Evolutionary conservation across 2,797 vertebrate genomes (phyloP).

Genomic region (Pogoniulus pusillus): DNA sequence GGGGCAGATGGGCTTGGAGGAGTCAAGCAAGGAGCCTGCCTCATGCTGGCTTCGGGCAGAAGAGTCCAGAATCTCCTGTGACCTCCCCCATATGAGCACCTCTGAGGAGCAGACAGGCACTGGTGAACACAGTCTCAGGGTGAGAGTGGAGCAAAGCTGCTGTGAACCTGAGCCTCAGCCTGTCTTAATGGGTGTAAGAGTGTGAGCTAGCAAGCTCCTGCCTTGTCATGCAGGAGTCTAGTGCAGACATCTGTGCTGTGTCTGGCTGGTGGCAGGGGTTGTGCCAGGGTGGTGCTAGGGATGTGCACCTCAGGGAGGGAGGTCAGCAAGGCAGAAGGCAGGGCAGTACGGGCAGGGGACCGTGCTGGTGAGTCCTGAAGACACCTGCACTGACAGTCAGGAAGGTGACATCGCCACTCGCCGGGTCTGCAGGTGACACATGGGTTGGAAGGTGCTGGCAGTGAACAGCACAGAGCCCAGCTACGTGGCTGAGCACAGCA

Average conservation of each 20-base stretch:
- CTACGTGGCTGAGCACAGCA: rapidly evolving
- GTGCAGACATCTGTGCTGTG: neutral
- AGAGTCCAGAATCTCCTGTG: neutral
- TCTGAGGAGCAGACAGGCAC: neutral
- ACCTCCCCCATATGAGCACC: neutral
- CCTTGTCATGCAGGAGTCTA: neutral
- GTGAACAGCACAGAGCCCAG: neutral
- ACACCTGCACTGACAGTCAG: neutral
- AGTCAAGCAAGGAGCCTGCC: neutral
- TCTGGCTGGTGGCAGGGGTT: neutral
- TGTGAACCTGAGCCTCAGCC: neutral
- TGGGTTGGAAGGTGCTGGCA: neutral
- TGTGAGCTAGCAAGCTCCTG: neutral
- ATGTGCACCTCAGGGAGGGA: neutral
- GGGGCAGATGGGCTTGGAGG: rapidly evolving
- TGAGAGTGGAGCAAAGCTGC: neutral
- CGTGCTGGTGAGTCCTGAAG: neutral
- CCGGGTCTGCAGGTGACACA: neutral
- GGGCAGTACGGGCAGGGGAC: neutral
- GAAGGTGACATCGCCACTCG: neutral
- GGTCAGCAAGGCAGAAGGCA: neutral
- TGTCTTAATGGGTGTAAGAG: neutral
- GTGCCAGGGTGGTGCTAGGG: neutral
- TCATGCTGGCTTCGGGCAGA: neutral
- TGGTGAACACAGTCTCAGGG: neutral